Conservation (phyloP, 2,113 vertebrate genomes). For the Mustela lutreola region DNA sequence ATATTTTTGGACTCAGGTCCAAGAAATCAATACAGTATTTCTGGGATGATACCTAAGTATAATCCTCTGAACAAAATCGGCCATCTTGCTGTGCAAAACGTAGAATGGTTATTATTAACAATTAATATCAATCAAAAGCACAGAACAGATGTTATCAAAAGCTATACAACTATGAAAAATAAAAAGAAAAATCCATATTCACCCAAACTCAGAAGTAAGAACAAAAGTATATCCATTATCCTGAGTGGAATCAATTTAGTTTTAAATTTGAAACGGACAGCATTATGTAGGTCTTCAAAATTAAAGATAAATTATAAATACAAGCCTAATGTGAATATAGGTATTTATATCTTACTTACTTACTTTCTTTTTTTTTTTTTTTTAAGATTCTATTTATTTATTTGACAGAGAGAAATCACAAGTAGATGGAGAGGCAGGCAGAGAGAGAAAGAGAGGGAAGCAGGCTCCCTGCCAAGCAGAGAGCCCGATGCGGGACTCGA, state of each 20-base stretch:
- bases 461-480: too few species aligned
- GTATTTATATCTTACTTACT: background rate
- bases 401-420: too few species aligned
- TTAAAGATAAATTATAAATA: slow-evolving; percentile 7
- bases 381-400: too few species aligned
- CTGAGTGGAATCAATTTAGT: background rate
- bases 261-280: slow-evolving; percentile 25
- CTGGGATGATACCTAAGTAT: background rate
- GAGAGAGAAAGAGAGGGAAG: too few species aligned
- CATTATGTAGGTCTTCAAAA: background rate
- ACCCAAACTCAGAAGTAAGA: slow-evolving; percentile 41
- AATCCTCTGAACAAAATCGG: slow-evolving; percentile 42
- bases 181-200: background rate
- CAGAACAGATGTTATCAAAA: background rate
- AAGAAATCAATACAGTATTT: slow-evolving; percentile 36
- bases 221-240: background rate
- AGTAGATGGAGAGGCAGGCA: too few species aligned
- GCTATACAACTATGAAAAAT: background rate
- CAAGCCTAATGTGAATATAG: background rate
- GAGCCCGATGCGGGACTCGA: too few species aligned
- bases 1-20: background rate
- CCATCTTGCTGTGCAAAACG: background rate
- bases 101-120: background rate
- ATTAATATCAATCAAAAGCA: slow-evolving; percentile 30
- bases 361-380: too few species aligned